Base-by-base conservation (phyloP, 2,113 vertebrate genomes). In the Pelodiscus sinensis region DNA sequence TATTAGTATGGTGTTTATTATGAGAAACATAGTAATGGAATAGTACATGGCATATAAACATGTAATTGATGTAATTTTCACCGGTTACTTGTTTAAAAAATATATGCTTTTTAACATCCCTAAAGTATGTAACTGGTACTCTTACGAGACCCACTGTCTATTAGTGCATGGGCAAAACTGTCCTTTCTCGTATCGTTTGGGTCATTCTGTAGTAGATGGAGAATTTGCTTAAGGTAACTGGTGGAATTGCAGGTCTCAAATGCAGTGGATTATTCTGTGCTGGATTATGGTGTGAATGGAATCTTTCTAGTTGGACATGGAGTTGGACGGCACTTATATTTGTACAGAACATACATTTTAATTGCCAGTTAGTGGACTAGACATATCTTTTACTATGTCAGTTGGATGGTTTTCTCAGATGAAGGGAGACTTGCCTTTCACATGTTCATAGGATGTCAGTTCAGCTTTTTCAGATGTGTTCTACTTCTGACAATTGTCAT, bases 21-120 rank as follows among this genome's bases (percentile, higher is more conserved):
- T 18, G n/a, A 21, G 18, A 35, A 94, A 94, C 93, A 87, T 90
- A 18, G 81, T 0, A 87, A 79, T 92, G 58, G 19, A 86, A 3
- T 87, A 79, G 52, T 90, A 81, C 88, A 38, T 35, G 19, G n/a
- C 44, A 44, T 44, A 44, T 44, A 44, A 44, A 44, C 44, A 44
- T 44, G 44, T 44, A 44, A 44, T 44, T 44, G 44, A 44, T 44
- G 44, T 44, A 44, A 44, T 44, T 44, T 44, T 44, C 44, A 44
- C 44, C 44, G 44, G 44, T 44, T 44, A 44, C 44, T 44, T 44
- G 44, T 44, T 44, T 44, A 44, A 44, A 44, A 44, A 44, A 44
- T 44, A 44, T 44, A 44, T 44, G 44, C 44, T 44, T 44, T 44
- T 44, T 44, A 44, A 44, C 44, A 44, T 44, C 44, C 44, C 44